Evolutionary conservation across 2,888 invertebrate genomes (phyloP).

Genomic region (Linnaemya vulpina): DNA sequence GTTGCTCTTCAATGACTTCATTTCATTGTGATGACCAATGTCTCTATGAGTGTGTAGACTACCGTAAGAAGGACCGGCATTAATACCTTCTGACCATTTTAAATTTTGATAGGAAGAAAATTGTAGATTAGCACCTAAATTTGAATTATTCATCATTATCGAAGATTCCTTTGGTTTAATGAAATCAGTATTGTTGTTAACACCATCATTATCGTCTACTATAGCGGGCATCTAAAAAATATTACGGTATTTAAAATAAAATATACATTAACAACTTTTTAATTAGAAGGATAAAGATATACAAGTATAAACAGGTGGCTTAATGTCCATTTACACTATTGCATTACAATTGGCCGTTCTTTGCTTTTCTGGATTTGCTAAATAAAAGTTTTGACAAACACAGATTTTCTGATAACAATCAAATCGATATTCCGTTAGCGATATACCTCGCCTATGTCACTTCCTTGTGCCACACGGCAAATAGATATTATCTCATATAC

Average conservation of each 20-base stretch:
- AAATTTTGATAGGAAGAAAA: conserved; percentile 74
- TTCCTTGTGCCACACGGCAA: no score
- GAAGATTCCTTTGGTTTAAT: conserved; percentile 47
- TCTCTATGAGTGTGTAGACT: conserved; percentile 61
- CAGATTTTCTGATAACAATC: no score
- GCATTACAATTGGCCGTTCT: no score
- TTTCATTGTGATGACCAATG: conserved; percentile 44
- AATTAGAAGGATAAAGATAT: not conserved
- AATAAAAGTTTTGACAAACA: no score
- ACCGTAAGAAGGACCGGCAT: conserved; percentile 73
- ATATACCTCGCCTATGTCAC: no score
- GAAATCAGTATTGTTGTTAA: conserved; percentile 25
- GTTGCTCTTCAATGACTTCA: conserved; percentile 47
- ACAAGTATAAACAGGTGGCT: not conserved
- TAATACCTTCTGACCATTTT: conserved; percentile 80
- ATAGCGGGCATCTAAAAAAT: conserved; percentile 30
- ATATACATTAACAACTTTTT: not conserved
- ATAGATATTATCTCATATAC: no score
- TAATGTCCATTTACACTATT: no score
- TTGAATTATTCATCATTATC: conserved; percentile 25
- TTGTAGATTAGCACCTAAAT: conserved; percentile 66
- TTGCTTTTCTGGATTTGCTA: no score
- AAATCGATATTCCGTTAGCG: no score
- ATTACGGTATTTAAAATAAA: conserved; percentile 6
- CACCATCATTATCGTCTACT: conserved; percentile 34